Evolutionary conservation across 2,888 invertebrate species (phyloP).

Genomic region (Parthenolecanium corni): DNA sequence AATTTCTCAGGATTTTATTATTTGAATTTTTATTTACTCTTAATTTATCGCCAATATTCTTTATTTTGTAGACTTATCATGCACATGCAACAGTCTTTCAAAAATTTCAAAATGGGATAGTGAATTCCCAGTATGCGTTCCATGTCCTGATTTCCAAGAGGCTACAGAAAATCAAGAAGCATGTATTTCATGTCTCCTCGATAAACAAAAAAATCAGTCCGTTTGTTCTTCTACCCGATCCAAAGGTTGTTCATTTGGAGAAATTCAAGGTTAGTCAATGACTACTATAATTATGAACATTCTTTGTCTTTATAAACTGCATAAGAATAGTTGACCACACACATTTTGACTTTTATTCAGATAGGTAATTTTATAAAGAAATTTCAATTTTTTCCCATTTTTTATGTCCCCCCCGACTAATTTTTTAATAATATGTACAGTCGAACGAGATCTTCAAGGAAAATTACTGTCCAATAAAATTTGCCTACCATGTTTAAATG

Average conservation of each 20-base stretch:
- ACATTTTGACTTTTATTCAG: background rate
- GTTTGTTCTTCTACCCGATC: background rate
- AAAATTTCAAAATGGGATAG: conserved; percentile 34
- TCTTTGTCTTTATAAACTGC: too few relatives aligned
- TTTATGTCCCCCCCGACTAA: background rate
- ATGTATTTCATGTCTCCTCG: conserved; percentile 37
- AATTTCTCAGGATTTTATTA: too few relatives aligned
- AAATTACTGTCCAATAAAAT: conserved; percentile 36
- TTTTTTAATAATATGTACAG: conserved; percentile 36
- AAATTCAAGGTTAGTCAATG: conserved; percentile 26
- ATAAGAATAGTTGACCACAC: background rate
- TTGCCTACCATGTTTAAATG: conserved; percentile 41
- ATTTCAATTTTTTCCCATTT: conserved; percentile 1
- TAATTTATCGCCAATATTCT: too few relatives aligned
- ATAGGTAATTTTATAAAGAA: background rate
- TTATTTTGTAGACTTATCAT: conserved; percentile 42
- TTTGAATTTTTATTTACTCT: too few relatives aligned
- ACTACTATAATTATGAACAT: too few relatives aligned
- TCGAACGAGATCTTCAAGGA: conserved; percentile 39
- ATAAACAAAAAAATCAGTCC: conserved; percentile 15
- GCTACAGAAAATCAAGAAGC: conserved; percentile 38
- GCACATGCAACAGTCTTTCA: conserved; percentile 41
- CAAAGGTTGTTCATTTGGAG: conserved; percentile 15
- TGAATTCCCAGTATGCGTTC: conserved; percentile 36
- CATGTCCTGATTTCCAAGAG: conserved; percentile 36